Percentiles rank a stretch among this genome's conserved stretches.
Conservation (phyloP, 2,113 vertebrate genomes). For the Zootoca vivipara region DNA sequence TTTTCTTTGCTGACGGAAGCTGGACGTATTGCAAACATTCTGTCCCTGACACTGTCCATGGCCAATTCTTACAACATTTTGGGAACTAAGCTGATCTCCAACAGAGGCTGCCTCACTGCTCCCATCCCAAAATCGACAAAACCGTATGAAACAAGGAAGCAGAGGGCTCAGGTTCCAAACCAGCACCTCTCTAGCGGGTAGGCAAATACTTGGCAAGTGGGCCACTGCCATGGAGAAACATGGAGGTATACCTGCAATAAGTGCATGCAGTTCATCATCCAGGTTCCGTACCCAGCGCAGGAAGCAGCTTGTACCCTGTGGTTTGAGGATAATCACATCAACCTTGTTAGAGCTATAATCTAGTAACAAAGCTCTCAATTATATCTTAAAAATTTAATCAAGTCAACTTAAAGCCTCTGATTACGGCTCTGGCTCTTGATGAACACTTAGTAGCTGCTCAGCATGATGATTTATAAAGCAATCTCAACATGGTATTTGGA, state of each 20-base stretch:
- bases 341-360: background rate
- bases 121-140: background rate
- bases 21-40: background rate
- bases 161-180: background rate
- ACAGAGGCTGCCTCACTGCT: background rate
- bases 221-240: background rate
- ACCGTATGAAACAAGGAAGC: background rate
- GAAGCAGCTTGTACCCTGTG: slow-evolving; percentile 94
- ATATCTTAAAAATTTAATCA: slow-evolving; percentile 2
- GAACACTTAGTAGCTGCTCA: background rate
- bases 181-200: background rate
- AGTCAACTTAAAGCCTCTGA: background rate
- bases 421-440: background rate
- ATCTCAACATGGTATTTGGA: background rate
- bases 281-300: slow-evolving; percentile 94
- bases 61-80: background rate
- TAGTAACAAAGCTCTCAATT: background rate
- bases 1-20: background rate
- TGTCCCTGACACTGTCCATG: background rate
- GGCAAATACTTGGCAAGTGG: background rate
- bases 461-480: background rate
- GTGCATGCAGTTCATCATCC: slow-evolving; percentile 95
- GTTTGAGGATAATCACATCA: slow-evolving; percentile 45
- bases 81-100: background rate
- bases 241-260: slow-evolving; percentile 87